These are phyloP conservation scores for Hyppa rectilinea DNA, from an alignment of 2,888 invertebrate genomes.

Conservation along the genomic window DNA sequence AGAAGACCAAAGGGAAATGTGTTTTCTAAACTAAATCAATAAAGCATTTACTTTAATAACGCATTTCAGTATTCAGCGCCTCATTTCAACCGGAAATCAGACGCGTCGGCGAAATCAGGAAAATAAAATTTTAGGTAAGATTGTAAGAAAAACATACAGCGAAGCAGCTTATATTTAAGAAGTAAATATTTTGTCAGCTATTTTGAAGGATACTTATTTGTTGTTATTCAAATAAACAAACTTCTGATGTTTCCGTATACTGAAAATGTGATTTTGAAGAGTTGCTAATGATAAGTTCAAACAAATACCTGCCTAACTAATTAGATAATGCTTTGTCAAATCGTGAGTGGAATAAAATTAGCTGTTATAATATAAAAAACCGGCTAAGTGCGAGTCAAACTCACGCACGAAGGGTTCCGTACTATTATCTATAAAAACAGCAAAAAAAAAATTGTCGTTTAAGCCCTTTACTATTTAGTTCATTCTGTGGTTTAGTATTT, in stretches of 20 bases:
- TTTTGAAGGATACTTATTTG: conserved; percentile 22
- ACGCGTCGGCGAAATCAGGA: not conserved
- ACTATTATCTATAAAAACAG: no score
- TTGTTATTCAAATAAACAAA: conserved; percentile 31
- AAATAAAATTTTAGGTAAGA: conserved; percentile 16
- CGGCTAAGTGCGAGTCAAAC: no score
- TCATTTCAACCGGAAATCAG: not conserved
- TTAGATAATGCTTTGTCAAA: not conserved
- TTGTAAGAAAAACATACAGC: conserved; percentile 17
- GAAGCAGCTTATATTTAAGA: conserved; percentile 3
- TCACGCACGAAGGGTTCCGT: no score
- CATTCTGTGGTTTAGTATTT: no score
- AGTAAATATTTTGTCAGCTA: conserved; percentile 27
- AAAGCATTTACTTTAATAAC: not conserved
- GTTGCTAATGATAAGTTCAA: conserved; percentile 12
- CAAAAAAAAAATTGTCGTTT: no score
- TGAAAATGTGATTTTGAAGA: not conserved
- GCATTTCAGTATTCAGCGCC: not conserved
- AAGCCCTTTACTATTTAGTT: no score
- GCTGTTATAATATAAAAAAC: no score
- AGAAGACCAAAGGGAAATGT: no score
- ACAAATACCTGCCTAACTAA: not conserved
- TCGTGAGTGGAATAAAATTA: not conserved
- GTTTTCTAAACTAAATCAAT: not conserved
- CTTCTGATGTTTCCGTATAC: conserved; percentile 21